Base-by-base conservation (phyloP, 2,888 invertebrate species). In the Hydrotaea diabolus region DNA sequence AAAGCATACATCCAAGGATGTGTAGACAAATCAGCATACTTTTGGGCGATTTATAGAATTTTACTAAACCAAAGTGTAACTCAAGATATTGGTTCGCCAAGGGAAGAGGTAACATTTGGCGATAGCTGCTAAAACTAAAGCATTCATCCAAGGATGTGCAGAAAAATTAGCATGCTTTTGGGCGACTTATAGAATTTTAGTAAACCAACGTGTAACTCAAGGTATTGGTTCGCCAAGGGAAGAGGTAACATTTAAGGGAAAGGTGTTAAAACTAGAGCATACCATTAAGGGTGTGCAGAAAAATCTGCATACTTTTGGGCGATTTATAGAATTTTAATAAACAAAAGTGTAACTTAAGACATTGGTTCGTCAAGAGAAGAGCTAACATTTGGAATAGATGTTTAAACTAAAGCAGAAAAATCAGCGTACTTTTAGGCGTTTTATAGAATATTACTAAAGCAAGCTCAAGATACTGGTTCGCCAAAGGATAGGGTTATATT, bases 261-360 rank as follows among this genome's bases (percentile, higher is more conserved):
- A 13, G 39, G 11, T 7, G 8, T 8, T n/a, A 13, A 49, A 49
- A 49, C n/a, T 49, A 49, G 0, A 49, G 49, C 49, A 49, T 49
- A 49, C n/a, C 15, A n/a, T 49, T 7, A 13, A 49, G 49, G 49
- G n/a, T 49, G 49, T 4, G 49, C 15, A 49, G 13, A n/a, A 2
- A n/a, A 49, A 49, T n/a, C 4, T 49, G 76, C 21, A 64, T 76
- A 76, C 21, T 76, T 76, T 64, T 19, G 21, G 64, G 76, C 46
- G 13, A 39, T 8, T 39, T 1, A 8, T 39, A 13, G 2, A 39
- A 39, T 39, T 1, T 26, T 43, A 0, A 0, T n/a, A n/a, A n/a
- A n/a, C n/a, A n/a, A n/a, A n/a, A n/a, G n/a, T n/a, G n/a, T n/a
- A 77, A 71, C 71, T 71, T 17, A 66, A 36, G 71, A 71, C 43